Base-by-base conservation (phyloP, 64 coral and sea anemone genomes). In the Stylophora pistillata region DNA sequence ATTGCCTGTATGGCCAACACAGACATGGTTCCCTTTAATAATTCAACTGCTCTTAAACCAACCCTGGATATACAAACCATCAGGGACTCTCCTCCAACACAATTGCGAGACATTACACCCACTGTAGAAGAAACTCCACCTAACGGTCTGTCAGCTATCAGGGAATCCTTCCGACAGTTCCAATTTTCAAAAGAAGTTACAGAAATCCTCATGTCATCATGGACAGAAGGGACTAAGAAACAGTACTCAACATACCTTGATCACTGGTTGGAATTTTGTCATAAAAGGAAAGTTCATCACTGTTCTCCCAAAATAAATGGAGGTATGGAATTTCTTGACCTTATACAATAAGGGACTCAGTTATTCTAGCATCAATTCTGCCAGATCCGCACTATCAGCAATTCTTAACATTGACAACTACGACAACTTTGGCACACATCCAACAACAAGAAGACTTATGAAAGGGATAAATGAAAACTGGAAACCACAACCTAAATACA, bases 401-500 rank as follows among this genome's bases (percentile, higher is more conserved):
- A 30, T 81, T 55, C 21, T 60, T 14, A 81, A 81, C 10, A 58
- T 58, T 81, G 27, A 55, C 55, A 55, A n/a, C 12, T 55, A 17
- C 82, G 21, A 33, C 64, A 28, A 60, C 58, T 84, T 84, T 84
- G 80, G 80, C 58, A 41, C 25, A 21, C 26, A 86, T 34, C 61
- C 83, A 12, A 25, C 72, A 33, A 31, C 53, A 62, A 86, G 41
- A 29, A 16, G 83, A 18, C 52, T 86, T n/a, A n/a, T 86, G 47
- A 90, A 90, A 83, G 78, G 89, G 28, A 84, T 90, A n/a, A 74
- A 72, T 27, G 79, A 82, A 29, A 59, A 30, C 58, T 58, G 59
- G 59, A 81, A 81, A 90, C 77, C 89, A 90, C 20, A 81, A 53
- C 89, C 89, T 57, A 90, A 74, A 65, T 84, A 90, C 60, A 81